A percentile compares a stretch with the other conserved stretches of the same genome.
Evolutionary conservation across 1,140 invertebrate species (phyloP).

Genomic region (Leptopilina boulardi): DNA sequence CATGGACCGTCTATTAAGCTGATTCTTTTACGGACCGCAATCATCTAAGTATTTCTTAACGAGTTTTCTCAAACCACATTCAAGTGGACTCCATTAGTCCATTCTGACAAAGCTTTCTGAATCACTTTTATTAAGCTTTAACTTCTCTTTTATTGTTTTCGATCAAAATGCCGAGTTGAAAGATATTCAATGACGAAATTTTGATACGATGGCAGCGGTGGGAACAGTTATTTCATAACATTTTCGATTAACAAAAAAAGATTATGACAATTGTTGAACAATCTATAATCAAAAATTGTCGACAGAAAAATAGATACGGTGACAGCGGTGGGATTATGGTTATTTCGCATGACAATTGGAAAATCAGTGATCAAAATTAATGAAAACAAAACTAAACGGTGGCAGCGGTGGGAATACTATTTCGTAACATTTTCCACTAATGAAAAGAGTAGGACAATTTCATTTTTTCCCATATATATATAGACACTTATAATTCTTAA

Average conservation of each 20-base stretch:
- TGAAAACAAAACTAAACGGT: too few relatives aligned
- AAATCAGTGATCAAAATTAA: too few relatives aligned
- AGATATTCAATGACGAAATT: neutral
- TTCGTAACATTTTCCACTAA: too few relatives aligned
- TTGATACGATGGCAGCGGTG: neutral
- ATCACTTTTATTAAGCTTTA: conserved; percentile 6
- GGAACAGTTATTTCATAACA: too few relatives aligned
- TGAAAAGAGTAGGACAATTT: too few relatives aligned
- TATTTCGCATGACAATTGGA: too few relatives aligned
- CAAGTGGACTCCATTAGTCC: conserved; percentile 47
- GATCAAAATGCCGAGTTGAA: neutral
- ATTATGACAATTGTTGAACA: too few relatives aligned
- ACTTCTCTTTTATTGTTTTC: neutral
- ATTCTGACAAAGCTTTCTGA: conserved; percentile 21
- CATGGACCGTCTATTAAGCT: conserved; percentile 70
- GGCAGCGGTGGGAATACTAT: too few relatives aligned
- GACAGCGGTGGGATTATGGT: too few relatives aligned
- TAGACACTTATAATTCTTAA: neutral
- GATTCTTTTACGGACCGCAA: conserved; percentile 69
- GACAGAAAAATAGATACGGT: too few relatives aligned
- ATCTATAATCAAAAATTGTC: too few relatives aligned
- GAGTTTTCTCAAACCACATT: conserved; percentile 45
- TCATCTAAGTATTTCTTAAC: conserved; percentile 73
- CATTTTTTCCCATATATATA: neutral
- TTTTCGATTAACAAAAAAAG: too few relatives aligned